Evolutionary conservation across 2,113 vertebrate species (phyloP), one percentile per base, ranked within the genome.

Genomic region (Melospiza georgiana): DNA sequence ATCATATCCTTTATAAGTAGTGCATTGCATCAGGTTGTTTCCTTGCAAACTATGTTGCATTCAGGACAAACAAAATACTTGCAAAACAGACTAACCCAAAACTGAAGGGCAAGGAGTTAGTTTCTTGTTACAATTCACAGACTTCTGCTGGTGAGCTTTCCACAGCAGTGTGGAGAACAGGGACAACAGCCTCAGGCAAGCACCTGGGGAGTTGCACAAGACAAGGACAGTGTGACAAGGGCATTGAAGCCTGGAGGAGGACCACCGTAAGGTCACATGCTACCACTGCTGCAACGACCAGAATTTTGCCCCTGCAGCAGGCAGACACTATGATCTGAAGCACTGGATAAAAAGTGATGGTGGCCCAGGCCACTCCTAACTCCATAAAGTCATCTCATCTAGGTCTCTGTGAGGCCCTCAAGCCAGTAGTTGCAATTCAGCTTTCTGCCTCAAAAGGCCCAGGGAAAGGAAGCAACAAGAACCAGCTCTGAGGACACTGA

Each of bases 61-160:
- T 95, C 52, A 73, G 35, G n/a, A 59, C 68, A 86, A 92, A 91
- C 48, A 77, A 88, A 88, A 79, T 12, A 58, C 23, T 24, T 2
- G 17, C 17, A 54, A 74, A 89, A 78, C 25, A 44, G 66, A 75
- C 52, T 87, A 90, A 78, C 5, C 24, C 43, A 74, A 77, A 90
- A 74, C 17, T 13, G 31, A 84, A 23, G 9, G 30, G 33, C 24
- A 52, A 59, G 15, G 48, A 68, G 23, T 49, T 37, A 61, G 16
- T 59, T 84, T 54, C 48, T 39, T 69, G 44, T 49, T 72, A 88
- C 18, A 72, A 67, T 35, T 88, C 52, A 66, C 20, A 54, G 52
- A 71, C 7, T 77, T 84, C 68, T 75, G 62, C 71, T 61, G 43
- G 27, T 68, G 24, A 94, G 31, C 41, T 17, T 91, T 85, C 62